Evolutionary conservation across 2,888 invertebrate species (phyloP).

Genomic region (Trileptium ribeirensis): DNA sequence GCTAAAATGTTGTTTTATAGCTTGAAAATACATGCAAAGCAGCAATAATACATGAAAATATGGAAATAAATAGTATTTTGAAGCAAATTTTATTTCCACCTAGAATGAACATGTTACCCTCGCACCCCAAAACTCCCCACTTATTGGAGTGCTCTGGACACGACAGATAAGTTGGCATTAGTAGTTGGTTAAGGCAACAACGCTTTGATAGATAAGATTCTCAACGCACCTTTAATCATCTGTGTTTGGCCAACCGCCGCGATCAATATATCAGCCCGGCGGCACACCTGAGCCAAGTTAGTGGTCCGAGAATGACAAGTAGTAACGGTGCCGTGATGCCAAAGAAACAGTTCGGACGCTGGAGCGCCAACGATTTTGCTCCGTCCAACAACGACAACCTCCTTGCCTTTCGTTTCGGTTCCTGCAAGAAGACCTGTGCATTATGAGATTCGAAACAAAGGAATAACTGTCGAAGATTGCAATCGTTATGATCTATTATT

Average conservation of each 20-base stretch:
- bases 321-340: slow-evolving; percentile 94
- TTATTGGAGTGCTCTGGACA: no score
- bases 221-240: slow-evolving; percentile 80
- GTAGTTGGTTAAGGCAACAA: no score
- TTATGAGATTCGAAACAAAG: neutral
- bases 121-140: no score
- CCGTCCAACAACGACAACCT: slow-evolving; percentile 86
- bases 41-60: no score
- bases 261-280: slow-evolving; percentile 81
- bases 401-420: slow-evolving; percentile 68
- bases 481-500: slow-evolving; percentile 9
- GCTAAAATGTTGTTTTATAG: no score
- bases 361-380: slow-evolving; percentile 98
- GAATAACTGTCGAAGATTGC: neutral
- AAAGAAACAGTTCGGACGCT: slow-evolving; percentile 81
- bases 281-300: slow-evolving; percentile 43
- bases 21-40: no score
- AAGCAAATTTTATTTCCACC: no score
- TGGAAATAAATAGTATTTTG: no score
- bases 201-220: no score
- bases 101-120: no score
- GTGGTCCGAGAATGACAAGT: slow-evolving; percentile 86
- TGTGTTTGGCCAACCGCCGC: slow-evolving; percentile 85
- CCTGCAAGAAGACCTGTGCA: slow-evolving; percentile 60
- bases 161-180: no score